phyloP scores from a whole-genome alignment of 2,888 invertebrate species.

The Drosophila algonquin region DNA sequence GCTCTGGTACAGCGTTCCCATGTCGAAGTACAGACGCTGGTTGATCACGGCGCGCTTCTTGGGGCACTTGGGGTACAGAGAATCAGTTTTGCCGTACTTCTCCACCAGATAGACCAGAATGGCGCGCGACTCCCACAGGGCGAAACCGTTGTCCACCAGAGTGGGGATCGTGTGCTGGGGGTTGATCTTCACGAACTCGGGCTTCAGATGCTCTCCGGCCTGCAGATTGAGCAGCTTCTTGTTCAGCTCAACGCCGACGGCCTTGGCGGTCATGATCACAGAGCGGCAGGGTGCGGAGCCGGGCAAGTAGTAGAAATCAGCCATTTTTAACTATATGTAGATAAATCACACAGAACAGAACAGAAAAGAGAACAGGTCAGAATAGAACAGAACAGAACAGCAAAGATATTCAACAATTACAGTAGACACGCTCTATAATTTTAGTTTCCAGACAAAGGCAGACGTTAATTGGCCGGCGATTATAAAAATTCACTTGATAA shows the following conservation, averaged over 20 bases:
- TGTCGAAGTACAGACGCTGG: slow-evolving; percentile 91
- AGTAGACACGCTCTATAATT: slow-evolving; percentile 35
- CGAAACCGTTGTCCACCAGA: slow-evolving; percentile 91
- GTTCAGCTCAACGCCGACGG: slow-evolving; percentile 88
- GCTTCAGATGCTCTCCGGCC: slow-evolving; percentile 88
- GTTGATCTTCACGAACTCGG: slow-evolving; percentile 90
- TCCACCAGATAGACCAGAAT: slow-evolving; percentile 92
- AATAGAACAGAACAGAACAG: slow-evolving; percentile 22
- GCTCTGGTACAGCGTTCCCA: slow-evolving; percentile 89
- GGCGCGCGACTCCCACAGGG: slow-evolving; percentile 93
- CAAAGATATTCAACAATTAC: slow-evolving; percentile 35
- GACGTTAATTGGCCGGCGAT: slow-evolving; percentile 32
- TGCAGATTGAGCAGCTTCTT: slow-evolving; percentile 86
- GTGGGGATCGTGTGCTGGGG: slow-evolving; percentile 94
- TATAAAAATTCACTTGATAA: slow-evolving; percentile 34
- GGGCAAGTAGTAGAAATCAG: slow-evolving; percentile 87
- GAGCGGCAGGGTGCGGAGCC: slow-evolving; percentile 88
- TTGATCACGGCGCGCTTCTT: slow-evolving; percentile 91
- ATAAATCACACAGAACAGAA: slow-evolving; percentile 15
- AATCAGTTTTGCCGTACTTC: slow-evolving; percentile 91
- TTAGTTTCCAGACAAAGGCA: slow-evolving; percentile 17
- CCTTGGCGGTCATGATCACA: slow-evolving; percentile 87
- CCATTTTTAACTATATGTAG: slow-evolving; percentile 83
- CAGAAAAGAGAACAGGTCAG: not conserved
- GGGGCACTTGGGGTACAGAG: slow-evolving; percentile 90